Base-by-base conservation (phyloP, 1,140 invertebrate species). In the Leptinotarsa texana region DNA sequence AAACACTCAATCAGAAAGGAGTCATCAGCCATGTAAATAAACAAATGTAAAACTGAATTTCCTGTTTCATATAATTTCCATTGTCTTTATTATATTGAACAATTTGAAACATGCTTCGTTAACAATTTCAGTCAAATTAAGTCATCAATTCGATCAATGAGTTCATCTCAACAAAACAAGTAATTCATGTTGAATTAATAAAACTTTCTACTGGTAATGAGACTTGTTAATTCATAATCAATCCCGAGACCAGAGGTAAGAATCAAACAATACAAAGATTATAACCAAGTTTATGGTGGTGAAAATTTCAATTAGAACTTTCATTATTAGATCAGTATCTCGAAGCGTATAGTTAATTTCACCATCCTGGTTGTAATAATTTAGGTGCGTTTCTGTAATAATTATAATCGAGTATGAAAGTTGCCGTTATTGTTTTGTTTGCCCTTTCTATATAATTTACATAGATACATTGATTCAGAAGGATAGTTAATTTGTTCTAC, bases 241-340 rank as follows among this genome's bases (percentile, higher is more conserved):
- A 65, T 17, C n/a, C 13, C 11, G 17, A 13, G 63, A 65, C 63
- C 22, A 3, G 15, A 65, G 22, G 63, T 24, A 65, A 65, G 27
- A 33, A 65, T 65, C 21, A 65, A 65, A 65, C 63, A 65, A 65
- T 65, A 22, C 63, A 5, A 21, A 65, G 63, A 65, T 65, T 22
- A 65, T 21, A 65, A 65, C 15, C 63, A 21, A 21, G 63, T 24
- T 42, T 65, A 65, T 65, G 24, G 18, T 33, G 63, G 11, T 65
- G 17, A 65, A 33, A 65, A 33, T 24, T 65, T 22, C 63, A 65
- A 65, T 65, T 65, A 33, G 51, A 57, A 57, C 63, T 65, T 65
- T 65, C 63, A 65, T 24, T 65, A 65, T 24, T 65, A 65, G 63
- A 65, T 65, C 63, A 33, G 21, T 21, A 65, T 65, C 63, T 65